Conservation (phyloP, 2,113 vertebrate species). For the Manacus vitellinus region DNA sequence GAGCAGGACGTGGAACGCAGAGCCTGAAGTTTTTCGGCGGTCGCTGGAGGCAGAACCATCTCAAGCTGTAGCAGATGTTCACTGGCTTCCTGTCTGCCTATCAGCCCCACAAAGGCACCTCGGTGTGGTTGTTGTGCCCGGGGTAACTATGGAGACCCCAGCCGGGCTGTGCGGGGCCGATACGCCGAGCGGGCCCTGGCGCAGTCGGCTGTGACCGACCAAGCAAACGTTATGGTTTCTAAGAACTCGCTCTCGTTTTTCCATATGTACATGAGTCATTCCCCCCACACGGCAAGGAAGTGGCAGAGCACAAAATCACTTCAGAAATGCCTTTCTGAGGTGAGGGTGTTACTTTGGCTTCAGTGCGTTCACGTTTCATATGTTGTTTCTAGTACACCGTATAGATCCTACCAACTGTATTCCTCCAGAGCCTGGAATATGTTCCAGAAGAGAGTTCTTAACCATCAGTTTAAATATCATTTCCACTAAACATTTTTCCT, state of each 20-base stretch:
- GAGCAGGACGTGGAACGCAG: background rate
- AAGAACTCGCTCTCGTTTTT: background rate
- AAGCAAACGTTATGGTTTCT: background rate
- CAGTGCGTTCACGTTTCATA: background rate
- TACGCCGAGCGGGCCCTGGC: background rate
- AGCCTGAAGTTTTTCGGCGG: constrained; percentile 15
- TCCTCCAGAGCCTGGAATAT: background rate
- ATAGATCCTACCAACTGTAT: background rate
- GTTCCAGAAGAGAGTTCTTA: background rate
- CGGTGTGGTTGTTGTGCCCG: constrained; percentile 55
- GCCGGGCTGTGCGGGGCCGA: background rate
- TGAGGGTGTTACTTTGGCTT: background rate
- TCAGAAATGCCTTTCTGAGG: background rate
- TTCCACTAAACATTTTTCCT: background rate
- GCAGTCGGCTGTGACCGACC: background rate
- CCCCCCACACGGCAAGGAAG: background rate
- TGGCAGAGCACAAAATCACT: background rate
- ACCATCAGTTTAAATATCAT: background rate
- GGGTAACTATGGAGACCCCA: constrained; percentile 67
- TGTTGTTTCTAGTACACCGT: background rate
- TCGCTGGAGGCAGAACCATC: constrained; percentile 51
- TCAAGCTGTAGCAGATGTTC: constrained; percentile 59
- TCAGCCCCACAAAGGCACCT: constrained; percentile 67
- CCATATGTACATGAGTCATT: background rate
- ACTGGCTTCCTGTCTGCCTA: constrained; percentile 74